Conservation (phyloP, 2,888 invertebrate genomes). For the Oligia fasciuncula region DNA sequence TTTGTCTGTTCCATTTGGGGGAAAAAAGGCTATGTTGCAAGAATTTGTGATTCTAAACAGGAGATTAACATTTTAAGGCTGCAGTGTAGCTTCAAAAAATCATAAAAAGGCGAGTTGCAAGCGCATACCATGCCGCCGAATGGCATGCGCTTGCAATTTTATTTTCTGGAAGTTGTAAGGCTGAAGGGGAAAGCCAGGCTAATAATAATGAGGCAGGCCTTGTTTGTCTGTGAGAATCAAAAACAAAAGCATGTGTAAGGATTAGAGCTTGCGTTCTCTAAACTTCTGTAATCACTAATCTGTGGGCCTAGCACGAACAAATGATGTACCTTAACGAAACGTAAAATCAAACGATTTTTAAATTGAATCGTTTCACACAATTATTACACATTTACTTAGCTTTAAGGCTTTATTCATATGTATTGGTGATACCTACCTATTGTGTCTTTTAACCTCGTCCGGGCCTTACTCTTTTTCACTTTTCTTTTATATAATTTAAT, state of each 20-base stretch:
- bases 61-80: constrained; percentile 14
- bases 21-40: background rate
- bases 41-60: constrained; percentile 30
- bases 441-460: no score
- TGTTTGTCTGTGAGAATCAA: background rate
- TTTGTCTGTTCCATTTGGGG: background rate
- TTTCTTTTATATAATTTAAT: no score
- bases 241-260: background rate
- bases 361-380: no score
- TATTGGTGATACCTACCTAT: background rate
- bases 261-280: background rate
- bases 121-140: no score
- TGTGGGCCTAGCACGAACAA: background rate
- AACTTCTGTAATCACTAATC: background rate
- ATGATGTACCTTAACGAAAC: background rate
- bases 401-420: background rate
- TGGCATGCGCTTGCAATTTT: background rate
- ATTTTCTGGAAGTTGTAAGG: background rate
- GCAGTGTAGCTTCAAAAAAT: background rate
- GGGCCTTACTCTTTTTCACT: no score
- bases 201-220: background rate
- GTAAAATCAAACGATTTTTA: background rate
- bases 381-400: background rate
- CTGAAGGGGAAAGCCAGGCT: background rate
- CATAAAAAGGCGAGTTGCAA: background rate